Conservation (phyloP, 2,113 vertebrate genomes). For the Pyrgilauda ruficollis region DNA sequence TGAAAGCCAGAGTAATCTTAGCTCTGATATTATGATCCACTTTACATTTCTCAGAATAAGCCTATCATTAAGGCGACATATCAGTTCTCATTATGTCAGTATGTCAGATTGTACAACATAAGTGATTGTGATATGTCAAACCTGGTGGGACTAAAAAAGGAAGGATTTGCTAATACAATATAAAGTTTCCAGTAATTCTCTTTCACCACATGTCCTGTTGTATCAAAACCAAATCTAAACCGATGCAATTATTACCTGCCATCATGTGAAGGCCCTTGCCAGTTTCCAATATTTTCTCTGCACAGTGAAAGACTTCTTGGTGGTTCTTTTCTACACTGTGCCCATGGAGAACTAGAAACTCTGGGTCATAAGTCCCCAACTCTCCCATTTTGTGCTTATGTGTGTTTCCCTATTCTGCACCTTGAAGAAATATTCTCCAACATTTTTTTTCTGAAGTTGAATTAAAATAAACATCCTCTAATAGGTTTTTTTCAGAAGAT, state of each 20-base stretch:
- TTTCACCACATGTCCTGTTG: background rate
- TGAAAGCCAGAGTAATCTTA: conserved; percentile 1
- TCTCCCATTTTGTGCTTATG: background rate
- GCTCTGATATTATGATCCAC: background rate
- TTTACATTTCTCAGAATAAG: conserved; percentile 12
- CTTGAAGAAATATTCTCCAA: background rate
- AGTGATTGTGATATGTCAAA: background rate
- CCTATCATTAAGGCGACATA: background rate
- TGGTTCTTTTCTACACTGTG: background rate
- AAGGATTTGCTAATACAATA: background rate
- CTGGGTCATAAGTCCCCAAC: background rate
- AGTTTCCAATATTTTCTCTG: background rate
- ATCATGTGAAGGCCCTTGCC: background rate
- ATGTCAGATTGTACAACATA: background rate
- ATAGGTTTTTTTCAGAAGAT: background rate
- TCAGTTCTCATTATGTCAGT: conserved; percentile 18
- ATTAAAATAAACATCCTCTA: background rate
- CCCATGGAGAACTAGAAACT: background rate
- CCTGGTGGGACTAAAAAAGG: background rate
- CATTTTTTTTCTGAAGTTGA: background rate
- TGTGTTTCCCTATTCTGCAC: accelerated
- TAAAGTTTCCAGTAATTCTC: background rate
- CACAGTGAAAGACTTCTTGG: background rate
- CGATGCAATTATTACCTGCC: background rate
- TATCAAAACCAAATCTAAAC: background rate